These are phyloP conservation scores for Yasuhikotakia modesta DNA, from an alignment of 2,797 vertebrate species.

Conservation along the genomic window DNA sequence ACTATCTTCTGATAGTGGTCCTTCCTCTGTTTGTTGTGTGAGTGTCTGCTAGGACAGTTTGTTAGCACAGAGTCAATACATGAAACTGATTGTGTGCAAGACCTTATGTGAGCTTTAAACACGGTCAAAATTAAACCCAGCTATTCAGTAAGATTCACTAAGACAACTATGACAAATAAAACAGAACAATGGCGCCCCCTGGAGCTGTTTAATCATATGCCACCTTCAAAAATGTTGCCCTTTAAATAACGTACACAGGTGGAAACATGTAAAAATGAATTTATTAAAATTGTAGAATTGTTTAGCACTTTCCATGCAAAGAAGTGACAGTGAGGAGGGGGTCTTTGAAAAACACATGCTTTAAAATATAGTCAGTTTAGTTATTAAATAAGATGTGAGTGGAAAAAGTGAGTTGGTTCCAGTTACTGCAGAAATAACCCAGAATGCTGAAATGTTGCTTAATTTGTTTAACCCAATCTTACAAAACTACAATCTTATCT, in stretches of 20 bases:
- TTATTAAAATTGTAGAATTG: neutral
- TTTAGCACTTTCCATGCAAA: conserved; percentile 33
- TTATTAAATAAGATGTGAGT: neutral
- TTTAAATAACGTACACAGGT: neutral
- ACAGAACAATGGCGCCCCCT: conserved; percentile 39
- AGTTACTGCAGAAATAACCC: neutral
- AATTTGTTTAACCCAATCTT: too few relatives aligned
- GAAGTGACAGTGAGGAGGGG: neutral
- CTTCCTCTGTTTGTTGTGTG: conserved; percentile 70
- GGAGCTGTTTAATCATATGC: neutral
- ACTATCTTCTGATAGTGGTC: conserved; percentile 65
- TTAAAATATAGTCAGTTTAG: neutral
- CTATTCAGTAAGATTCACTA: neutral
- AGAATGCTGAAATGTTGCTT: neutral
- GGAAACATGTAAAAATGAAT: neutral
- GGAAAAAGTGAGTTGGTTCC: conserved; percentile 9
- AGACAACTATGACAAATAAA: neutral
- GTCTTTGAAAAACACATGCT: conserved; percentile 8
- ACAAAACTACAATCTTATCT: too few relatives aligned
- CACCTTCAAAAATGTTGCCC: neutral
- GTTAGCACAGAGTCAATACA: conserved; percentile 69
- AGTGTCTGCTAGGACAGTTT: conserved; percentile 72
- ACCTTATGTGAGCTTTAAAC: neutral
- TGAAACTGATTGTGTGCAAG: conserved; percentile 35
- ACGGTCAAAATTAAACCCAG: neutral